Evolutionary conservation across 2,888 invertebrate genomes (phyloP), one percentile per base, ranked within the genome.

Genomic region (Loripinus fragilis): DNA sequence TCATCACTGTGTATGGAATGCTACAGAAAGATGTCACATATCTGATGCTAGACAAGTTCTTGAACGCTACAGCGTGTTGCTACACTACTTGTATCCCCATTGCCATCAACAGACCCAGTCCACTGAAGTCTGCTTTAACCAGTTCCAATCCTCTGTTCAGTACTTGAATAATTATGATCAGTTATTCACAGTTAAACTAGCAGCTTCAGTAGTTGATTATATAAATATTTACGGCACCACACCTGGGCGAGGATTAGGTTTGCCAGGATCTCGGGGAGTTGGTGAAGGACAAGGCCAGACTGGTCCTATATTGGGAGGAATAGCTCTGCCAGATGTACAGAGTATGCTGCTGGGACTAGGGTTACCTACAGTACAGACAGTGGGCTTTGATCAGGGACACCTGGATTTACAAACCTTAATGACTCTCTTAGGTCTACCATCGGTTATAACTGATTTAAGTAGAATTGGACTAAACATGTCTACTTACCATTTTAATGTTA

Each of bases 1-100:
- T 30, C 77, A 80, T 55, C 68, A 74, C 45, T 80, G 80, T 68
- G 69, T 80, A 8, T 41, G 77, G 64, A 80, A 80, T 72, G 71
- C 76, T 10, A 72, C 80, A 64, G 64, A 77, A 35, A 67, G 71
- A 25, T 80, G 80, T 52, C 66, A 80, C 30, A n/a, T 55, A 1
- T 15, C 71, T n/a, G 77, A 69, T 64, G 42, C 64, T 33, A 72
- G 74, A 41, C 30, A 30, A 25, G 20, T 77, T 2, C 55, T 72
- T 12, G 69, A 69, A 28, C 70, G 71, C 23, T 80, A 77, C 65
- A 71, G 64, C 45, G 20, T 48, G 7, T 50, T 77, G 23, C 50
- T 67, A 15, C n/a, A 64, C 20, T 30, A 68, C 10, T n/a, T 71
- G 15, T 45, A 55, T 7, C 50, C 77, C 33, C 41, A 48, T 42